phyloP scores from a whole-genome alignment of 2,113 vertebrate genomes.

The Apteryx mantelli region DNA sequence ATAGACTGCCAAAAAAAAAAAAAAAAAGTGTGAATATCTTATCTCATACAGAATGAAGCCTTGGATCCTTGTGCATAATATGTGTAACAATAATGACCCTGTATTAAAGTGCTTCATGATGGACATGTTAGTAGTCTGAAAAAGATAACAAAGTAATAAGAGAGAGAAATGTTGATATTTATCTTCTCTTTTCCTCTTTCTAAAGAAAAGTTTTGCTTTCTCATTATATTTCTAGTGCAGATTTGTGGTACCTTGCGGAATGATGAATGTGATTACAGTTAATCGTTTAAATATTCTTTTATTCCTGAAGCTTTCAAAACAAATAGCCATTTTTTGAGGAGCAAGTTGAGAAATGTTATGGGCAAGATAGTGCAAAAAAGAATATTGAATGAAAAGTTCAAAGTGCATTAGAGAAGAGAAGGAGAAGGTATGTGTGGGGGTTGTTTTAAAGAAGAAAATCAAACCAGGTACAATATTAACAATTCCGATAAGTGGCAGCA shows the following conservation, averaged over 20 bases:
- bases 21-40: constrained; percentile 16
- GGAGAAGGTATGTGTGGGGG: not conserved
- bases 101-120: constrained; percentile 29
- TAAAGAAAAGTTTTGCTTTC: constrained; percentile 30
- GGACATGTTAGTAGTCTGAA: constrained; percentile 26
- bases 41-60: constrained; percentile 51
- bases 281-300: constrained; percentile 48
- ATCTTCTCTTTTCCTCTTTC: constrained; percentile 18
- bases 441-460: not conserved
- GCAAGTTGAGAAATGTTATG: not conserved
- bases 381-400: not conserved
- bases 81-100: constrained; percentile 20
- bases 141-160: constrained; percentile 35
- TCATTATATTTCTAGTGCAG: not conserved
- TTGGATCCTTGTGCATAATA: constrained; percentile 29
- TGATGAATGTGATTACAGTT: not conserved
- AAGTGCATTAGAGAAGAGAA: not conserved
- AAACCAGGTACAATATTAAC: not conserved
- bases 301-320: constrained; percentile 20
- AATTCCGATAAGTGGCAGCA: not conserved
- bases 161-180: not conserved
- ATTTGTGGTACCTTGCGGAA: not conserved
- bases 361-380: not conserved
- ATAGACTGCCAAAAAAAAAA: not conserved
- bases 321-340: not conserved